phyloP scores from a whole-genome alignment of 2,888 invertebrate genomes.

The Pseudolycoriella hygida region DNA sequence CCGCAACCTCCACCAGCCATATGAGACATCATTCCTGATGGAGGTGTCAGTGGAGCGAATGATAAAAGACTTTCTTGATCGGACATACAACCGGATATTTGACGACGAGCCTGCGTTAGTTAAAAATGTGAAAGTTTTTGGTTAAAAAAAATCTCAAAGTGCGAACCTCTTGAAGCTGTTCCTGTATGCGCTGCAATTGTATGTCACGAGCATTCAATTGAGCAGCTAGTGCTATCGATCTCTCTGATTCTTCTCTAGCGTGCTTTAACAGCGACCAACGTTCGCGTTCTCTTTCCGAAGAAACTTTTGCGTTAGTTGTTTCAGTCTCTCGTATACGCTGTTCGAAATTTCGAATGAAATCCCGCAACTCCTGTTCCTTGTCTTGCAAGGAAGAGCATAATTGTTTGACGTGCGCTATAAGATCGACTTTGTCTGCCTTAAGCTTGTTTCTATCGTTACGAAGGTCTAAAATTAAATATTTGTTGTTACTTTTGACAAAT shows the following conservation, averaged over 20 bases:
- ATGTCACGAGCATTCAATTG: slow-evolving; percentile 76
- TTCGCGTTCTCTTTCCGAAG: slow-evolving; percentile 65
- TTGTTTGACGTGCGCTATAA: slow-evolving; percentile 87
- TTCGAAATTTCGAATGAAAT: slow-evolving; percentile 89
- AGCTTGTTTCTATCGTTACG: slow-evolving; percentile 80
- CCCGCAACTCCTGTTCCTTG: slow-evolving; percentile 82
- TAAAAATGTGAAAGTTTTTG: neutral
- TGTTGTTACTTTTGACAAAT: neutral
- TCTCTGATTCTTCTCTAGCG: slow-evolving; percentile 78
- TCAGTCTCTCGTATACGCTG: slow-evolving; percentile 72
- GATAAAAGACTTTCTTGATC: slow-evolving; percentile 71
- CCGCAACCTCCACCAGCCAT: slow-evolving; percentile 34
- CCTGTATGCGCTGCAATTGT: slow-evolving; percentile 68
- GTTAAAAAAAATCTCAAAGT: slow-evolving; percentile 29
- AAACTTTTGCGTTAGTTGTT: slow-evolving; percentile 37
- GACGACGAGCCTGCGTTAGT: slow-evolving; percentile 38
- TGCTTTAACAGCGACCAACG: slow-evolving; percentile 74
- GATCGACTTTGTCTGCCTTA: slow-evolving; percentile 84
- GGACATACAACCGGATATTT: slow-evolving; percentile 64
- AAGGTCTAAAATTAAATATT: slow-evolving; percentile 35
- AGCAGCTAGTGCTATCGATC: slow-evolving; percentile 68
- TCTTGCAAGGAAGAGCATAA: slow-evolving; percentile 85
- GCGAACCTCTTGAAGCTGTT: slow-evolving; percentile 53
- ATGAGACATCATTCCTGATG: slow-evolving; percentile 32
- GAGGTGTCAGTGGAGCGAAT: slow-evolving; percentile 45